Evolutionary conservation across 2,113 vertebrate genomes (phyloP).

Genomic region (Hipposideros armiger): DNA sequence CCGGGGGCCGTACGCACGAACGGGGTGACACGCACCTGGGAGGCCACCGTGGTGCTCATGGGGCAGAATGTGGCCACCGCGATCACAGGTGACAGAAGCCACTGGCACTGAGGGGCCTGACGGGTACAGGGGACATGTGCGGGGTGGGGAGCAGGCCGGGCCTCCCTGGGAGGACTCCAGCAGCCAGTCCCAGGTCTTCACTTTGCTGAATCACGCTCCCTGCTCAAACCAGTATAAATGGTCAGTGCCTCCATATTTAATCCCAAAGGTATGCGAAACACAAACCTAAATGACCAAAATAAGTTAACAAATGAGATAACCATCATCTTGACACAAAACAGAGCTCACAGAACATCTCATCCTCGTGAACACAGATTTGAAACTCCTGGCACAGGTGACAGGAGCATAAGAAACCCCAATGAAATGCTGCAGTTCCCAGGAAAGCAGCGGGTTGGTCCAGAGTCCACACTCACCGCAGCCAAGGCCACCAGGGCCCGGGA

Average conservation of each 20-base stretch:
- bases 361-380: not conserved
- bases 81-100: not conserved
- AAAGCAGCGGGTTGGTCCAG: not conserved
- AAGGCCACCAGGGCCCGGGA: not conserved
- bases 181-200: too few relatives aligned
- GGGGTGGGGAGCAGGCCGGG: not conserved
- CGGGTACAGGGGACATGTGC: not conserved
- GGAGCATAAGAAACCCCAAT: not conserved
- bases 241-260: not conserved
- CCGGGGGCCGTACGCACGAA: not conserved
- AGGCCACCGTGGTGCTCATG: not conserved
- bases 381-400: not conserved
- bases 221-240: not conserved
- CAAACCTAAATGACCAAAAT: not conserved
- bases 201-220: not conserved
- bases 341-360: not conserved
- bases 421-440: rapidly evolving
- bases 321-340: not conserved
- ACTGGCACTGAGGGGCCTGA: rapidly evolving
- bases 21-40: rapidly evolving
- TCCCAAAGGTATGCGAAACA: not conserved
- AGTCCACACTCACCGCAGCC: not conserved
- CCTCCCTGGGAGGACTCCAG: not conserved
- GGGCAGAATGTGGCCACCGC: not conserved
- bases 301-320: not conserved